Base-by-base conservation (phyloP, 2,113 vertebrate species). In the Podarcis muralis region DNA sequence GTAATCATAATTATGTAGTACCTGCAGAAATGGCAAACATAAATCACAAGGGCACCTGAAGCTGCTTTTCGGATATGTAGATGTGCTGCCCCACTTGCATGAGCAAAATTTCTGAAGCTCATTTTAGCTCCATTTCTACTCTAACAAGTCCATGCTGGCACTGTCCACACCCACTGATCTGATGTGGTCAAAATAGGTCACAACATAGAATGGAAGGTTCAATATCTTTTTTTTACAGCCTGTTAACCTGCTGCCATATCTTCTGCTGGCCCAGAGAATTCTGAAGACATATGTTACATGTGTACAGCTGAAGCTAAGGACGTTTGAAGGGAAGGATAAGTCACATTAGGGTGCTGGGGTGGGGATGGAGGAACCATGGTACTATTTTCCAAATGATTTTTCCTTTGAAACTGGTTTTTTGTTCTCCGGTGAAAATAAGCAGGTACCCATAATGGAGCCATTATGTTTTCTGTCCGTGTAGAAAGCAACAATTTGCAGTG, bases 321-420 rank as follows among this genome's bases (percentile, higher is more conserved):
- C 16, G 18, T 5, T 5, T 37, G 59, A n/a, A 66, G 4, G 59
- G 1, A 22, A 32, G 20, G 32, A 22, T 23, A 30, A 23, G 20
- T 37, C 22, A 37, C 2, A 37, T n/a, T n/a, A 25, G 25, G 25
- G 25, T 2, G 15, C 32, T 81, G 30, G 15, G 30, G 30, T 85
- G 66, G 66, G 87, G 84, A 94, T 93, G 92, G 94, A 94, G 89
- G 91, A 92, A 16, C 3, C 53, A 22, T 37, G 20, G 20, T 83
- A 12, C 25, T 16, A 68, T 66, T 40, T 40, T n/a, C 13, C 5
- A 30, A 4, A n/a, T 8, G 32, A 37, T 65, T 65, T 35, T 62
- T 11, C 22, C 23, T 11, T 5, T 32, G 35, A 37, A 82, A 5
- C 5, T 27, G 35, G 11, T 43, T n/a, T 83, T 83, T 18, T 37